A percentile compares a stretch with the other conserved stretches of the same genome.
Conservation (phyloP, 2,113 vertebrate genomes). For the Eublepharis macularius region DNA sequence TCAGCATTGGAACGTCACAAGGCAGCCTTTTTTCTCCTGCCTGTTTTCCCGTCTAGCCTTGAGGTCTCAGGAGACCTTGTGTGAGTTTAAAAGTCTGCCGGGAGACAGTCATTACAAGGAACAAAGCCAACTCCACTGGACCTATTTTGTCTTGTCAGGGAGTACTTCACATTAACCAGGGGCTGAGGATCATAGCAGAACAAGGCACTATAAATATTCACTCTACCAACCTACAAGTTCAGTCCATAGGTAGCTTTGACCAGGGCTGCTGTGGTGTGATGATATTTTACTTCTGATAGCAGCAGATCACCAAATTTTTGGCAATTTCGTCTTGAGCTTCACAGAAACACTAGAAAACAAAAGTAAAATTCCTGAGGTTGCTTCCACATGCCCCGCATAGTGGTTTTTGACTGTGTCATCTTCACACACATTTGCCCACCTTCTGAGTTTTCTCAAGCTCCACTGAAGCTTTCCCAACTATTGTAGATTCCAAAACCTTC, state of each 20-base stretch:
- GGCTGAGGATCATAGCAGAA: constrained; percentile 6
- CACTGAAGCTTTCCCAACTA: too few species aligned
- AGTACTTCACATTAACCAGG: constrained; percentile 22
- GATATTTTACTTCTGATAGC: not conserved
- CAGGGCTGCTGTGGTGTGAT: not conserved
- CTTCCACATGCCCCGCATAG: too few species aligned
- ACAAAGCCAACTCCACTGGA: not conserved
- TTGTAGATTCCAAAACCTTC: too few species aligned
- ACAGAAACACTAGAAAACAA: too few species aligned
- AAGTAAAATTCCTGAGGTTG: too few species aligned
- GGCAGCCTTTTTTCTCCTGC: not conserved
- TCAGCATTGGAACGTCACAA: not conserved
- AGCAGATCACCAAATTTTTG: not conserved
- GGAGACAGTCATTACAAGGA: constrained; percentile 2
- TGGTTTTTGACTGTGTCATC: too few species aligned
- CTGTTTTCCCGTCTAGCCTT: not conserved
- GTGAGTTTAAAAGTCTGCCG: constrained; percentile 1
- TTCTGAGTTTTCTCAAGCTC: too few species aligned
- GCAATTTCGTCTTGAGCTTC: not conserved
- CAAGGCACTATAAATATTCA: constrained; percentile 21
- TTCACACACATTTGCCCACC: too few species aligned
- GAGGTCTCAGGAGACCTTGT: not conserved
- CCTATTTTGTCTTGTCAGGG: constrained; percentile 12
- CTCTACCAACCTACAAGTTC: not conserved
- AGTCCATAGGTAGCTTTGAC: not conserved